A percentile compares a stretch with the other conserved stretches of the same genome.
phyloP scores from a whole-genome alignment of 2,888 invertebrate genomes.

The Eupithecia exiguata region DNA sequence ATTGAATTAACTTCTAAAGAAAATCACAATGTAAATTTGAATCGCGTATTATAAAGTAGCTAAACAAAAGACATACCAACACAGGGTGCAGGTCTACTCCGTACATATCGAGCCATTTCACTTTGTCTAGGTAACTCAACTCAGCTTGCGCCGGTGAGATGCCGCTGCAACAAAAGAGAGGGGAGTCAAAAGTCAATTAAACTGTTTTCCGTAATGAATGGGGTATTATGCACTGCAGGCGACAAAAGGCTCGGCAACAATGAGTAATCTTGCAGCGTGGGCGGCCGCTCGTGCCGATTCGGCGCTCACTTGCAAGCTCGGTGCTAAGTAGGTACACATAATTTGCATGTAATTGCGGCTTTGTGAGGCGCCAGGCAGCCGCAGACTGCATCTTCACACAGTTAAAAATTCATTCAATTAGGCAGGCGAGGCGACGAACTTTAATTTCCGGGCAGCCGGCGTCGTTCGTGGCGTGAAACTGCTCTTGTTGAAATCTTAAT shows the following conservation, averaged over 20 bases:
- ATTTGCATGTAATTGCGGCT: slow-evolving; percentile 82
- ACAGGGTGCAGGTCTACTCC: slow-evolving; percentile 99
- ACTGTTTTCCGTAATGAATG: slow-evolving; percentile 66
- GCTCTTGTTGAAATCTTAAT: slow-evolving; percentile 70
- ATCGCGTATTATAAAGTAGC: neutral
- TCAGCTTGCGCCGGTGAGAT: slow-evolving; percentile 96
- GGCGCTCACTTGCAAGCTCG: slow-evolving; percentile 55
- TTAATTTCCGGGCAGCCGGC: slow-evolving; percentile 72
- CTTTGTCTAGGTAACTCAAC: slow-evolving; percentile 97
- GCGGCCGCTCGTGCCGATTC: slow-evolving; percentile 48
- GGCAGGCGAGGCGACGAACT: slow-evolving; percentile 72
- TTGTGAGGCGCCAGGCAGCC: slow-evolving; percentile 64
- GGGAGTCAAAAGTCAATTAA: slow-evolving; percentile 57
- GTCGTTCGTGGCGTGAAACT: slow-evolving; percentile 66
- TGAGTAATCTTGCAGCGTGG: slow-evolving; percentile 60
- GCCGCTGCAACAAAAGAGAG: slow-evolving; percentile 84
- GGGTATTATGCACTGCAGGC: slow-evolving; percentile 56
- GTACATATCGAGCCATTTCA: slow-evolving; percentile 99
- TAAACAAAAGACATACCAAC: slow-evolving; percentile 85
- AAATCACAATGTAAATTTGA: neutral
- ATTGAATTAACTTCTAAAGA: slow-evolving; percentile 11
- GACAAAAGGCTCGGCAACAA: slow-evolving; percentile 66
- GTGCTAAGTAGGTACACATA: slow-evolving; percentile 76
- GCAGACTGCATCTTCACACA: slow-evolving; percentile 77
- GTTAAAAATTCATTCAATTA: slow-evolving; percentile 82